These are phyloP conservation scores for Trachelus troglodyta DNA, from an alignment of 2,888 invertebrate species.

Conservation along the genomic window DNA sequence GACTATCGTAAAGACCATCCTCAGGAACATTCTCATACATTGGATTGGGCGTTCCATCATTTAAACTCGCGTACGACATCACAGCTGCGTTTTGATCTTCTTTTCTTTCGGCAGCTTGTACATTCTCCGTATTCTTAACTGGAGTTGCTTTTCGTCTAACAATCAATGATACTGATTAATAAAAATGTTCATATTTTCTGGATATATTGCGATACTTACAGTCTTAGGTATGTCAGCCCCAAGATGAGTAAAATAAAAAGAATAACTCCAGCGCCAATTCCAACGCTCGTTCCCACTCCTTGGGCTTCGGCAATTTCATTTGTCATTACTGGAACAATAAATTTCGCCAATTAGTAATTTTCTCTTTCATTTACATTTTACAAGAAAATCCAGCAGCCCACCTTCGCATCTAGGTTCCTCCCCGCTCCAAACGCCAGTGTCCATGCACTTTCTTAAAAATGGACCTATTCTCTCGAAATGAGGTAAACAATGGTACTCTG, in stretches of 20 bases:
- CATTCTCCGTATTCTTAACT: slow-evolving; percentile 89
- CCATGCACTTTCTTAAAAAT: slow-evolving; percentile 84
- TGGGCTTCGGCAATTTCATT: slow-evolving; percentile 73
- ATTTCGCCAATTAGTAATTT: neutral
- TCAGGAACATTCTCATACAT: slow-evolving; percentile 67
- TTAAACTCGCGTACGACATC: slow-evolving; percentile 88
- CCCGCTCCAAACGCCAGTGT: slow-evolving; percentile 88
- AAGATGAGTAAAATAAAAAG: slow-evolving; percentile 82
- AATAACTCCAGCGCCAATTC: slow-evolving; percentile 85
- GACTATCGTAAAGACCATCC: slow-evolving; percentile 66
- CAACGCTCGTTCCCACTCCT: slow-evolving; percentile 83
- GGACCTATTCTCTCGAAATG: slow-evolving; percentile 85
- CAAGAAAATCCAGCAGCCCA: slow-evolving; percentile 51
- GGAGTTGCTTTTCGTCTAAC: slow-evolving; percentile 85
- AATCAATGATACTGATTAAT: slow-evolving; percentile 29
- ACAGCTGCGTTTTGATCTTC: slow-evolving; percentile 89
- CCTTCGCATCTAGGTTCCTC: slow-evolving; percentile 86
- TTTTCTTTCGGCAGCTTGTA: slow-evolving; percentile 86
- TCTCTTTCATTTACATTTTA: slow-evolving; percentile 5
- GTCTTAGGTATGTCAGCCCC: slow-evolving; percentile 83
- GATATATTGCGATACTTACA: slow-evolving; percentile 70
- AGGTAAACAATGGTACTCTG: slow-evolving; percentile 91
- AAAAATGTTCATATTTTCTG: slow-evolving; percentile 8
- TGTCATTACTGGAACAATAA: slow-evolving; percentile 41
- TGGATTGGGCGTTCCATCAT: slow-evolving; percentile 73